Conservation (phyloP, 2,113 vertebrate genomes). For the Corythornis vintsioides region DNA sequence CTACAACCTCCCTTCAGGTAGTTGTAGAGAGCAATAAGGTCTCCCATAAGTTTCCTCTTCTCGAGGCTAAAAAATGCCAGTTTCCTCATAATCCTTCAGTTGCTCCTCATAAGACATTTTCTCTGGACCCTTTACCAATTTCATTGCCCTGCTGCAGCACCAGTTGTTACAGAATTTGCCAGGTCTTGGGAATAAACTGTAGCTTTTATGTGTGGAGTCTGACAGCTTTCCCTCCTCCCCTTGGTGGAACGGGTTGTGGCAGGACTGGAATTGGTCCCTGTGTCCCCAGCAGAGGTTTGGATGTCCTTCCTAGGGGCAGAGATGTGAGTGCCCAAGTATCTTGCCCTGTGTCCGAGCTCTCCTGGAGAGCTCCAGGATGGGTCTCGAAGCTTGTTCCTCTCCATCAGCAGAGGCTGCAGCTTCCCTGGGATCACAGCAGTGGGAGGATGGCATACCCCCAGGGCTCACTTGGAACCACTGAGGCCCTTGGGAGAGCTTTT, state of each 20-base stretch:
- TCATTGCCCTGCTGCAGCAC: neutral
- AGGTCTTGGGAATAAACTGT: neutral
- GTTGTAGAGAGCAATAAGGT: too few relatives aligned
- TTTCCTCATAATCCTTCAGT: too few relatives aligned
- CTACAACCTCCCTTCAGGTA: too few relatives aligned
- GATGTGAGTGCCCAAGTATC: rapidly evolving
- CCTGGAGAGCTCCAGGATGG: neutral
- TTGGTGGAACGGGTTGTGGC: rapidly evolving
- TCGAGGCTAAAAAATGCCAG: too few relatives aligned
- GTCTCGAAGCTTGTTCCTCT: neutral
- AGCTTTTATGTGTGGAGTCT: neutral
- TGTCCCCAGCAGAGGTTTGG: rapidly evolving
- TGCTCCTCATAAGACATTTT: too few relatives aligned
- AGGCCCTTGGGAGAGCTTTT: neutral
- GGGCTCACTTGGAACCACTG: neutral
- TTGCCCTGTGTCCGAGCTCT: neutral
- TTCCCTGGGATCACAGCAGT: neutral
- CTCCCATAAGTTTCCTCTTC: too few relatives aligned
- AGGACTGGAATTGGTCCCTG: neutral
- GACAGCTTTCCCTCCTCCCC: neutral
- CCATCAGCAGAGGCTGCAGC: neutral
- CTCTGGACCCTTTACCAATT: too few relatives aligned
- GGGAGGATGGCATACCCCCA: neutral
- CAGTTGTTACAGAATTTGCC: neutral
- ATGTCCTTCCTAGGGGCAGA: neutral